Base-by-base conservation (phyloP, 2,113 vertebrate species). In the Hippocampus abdominalis region DNA sequence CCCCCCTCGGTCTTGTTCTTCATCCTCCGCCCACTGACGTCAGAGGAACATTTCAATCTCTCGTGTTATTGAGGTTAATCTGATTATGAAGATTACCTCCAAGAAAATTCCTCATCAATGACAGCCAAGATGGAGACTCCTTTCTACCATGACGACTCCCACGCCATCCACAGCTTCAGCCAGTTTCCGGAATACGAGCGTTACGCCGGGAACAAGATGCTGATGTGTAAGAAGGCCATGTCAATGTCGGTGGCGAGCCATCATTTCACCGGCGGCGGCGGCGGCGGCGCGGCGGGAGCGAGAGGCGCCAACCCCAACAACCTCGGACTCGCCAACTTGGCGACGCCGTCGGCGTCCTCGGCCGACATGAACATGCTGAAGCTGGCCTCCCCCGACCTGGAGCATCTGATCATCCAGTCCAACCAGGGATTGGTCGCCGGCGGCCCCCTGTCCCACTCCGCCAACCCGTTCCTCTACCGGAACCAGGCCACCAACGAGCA, bases 321-420 rank as follows among this genome's bases (percentile, higher is more conserved):
- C 70, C 54, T 78, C n/a, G 81, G 66, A 18, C 72, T 82, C 0
- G 3, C 25, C 0, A 54, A 74, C n/a, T 10, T 84, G 8, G 79
- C 83, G 83, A 7, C 84, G n/a, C 69, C 87, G 1, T 39, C 44
- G 1, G 64, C 29, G 0, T 63, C 83, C 3, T 69, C 81, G 0
- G 73, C 93, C 0, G 96, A 98, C 11, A 83, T 96, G 76, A 94
- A 94, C 40, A 84, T 96, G 56, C 88, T 98, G 0, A 96, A 98
- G 69, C 89, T 97, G 66, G 92, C 93, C 0, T 95, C 95, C 0
- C 95, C 95, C 0, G 95, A 97, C 73, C 90, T 97, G 76, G 96
- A 98, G 86, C 92, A 95, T 64, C 92, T 97, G 40, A 96, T 97
- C 81, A 94, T 96, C 82, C 96, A 97, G 83, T 95, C 95, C 76